A percentile compares a stretch with the other conserved stretches of the same genome.
These are phyloP conservation scores for Tyto alba DNA, from an alignment of 2,113 vertebrate species.

Conservation along the genomic window DNA sequence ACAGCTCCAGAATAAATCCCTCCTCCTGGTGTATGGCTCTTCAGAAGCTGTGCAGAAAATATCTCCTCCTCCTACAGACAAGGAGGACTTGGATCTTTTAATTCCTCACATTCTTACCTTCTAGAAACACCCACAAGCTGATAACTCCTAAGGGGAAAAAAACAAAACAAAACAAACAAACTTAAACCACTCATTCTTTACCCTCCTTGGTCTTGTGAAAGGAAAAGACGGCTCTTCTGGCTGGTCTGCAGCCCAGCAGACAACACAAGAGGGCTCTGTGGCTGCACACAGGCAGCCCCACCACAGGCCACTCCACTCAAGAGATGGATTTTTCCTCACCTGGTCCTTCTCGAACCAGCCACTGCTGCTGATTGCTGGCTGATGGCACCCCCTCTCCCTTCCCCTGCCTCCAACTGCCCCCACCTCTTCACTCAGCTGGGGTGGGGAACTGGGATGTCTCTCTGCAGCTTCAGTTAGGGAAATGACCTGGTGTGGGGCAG, in stretches of 20 bases:
- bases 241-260: neutral
- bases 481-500: neutral
- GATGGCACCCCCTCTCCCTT: neutral
- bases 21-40: neutral
- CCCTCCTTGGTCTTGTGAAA: neutral
- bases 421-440: no score
- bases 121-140: neutral
- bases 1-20: neutral
- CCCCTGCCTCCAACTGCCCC: neutral
- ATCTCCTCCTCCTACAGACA: neutral
- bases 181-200: neutral
- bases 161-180: no score
- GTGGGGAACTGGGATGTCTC: no score
- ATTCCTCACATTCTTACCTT: neutral
- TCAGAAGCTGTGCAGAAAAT: neutral
- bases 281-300: neutral
- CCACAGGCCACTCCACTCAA: neutral
- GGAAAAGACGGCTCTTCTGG: neutral
- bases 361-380: fast-evolving
- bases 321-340: neutral
- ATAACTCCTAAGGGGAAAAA: neutral
- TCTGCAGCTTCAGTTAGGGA: fast-evolving
- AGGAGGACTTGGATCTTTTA: neutral
- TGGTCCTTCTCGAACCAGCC: neutral
- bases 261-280: constrained; percentile 58